Evolutionary conservation across 2,888 invertebrate genomes (phyloP).

Genomic region (Calephelis perditalis): DNA sequence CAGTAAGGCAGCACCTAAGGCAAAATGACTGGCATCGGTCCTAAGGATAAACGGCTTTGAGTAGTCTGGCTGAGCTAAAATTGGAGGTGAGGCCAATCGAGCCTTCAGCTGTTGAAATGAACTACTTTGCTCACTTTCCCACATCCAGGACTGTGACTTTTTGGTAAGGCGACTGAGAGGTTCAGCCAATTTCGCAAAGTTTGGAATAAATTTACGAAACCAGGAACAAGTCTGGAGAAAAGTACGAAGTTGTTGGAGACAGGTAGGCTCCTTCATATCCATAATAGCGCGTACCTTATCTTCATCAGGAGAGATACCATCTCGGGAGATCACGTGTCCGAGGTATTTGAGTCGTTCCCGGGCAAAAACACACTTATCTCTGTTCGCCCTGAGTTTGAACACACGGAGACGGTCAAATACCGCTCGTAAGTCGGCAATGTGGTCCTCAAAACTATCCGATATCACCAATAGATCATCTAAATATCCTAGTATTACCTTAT

Average conservation of each 20-base stretch:
- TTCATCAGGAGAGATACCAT: conserved; percentile 27
- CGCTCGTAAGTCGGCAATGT: conserved; percentile 21
- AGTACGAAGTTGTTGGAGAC: conserved; percentile 21
- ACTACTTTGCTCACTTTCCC: neutral
- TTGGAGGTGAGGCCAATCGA: conserved; percentile 29
- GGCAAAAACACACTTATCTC: conserved; percentile 27
- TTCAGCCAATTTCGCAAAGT: conserved; percentile 26
- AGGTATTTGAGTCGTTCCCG: conserved; percentile 28
- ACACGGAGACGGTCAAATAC: too few species aligned
- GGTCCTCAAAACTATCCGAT: conserved; percentile 29
- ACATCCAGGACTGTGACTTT: conserved; percentile 16
- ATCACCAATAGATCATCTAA: conserved; percentile 21
- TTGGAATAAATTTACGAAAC: conserved; percentile 31
- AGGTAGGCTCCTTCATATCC: conserved; percentile 18
- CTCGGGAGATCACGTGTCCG: conserved; percentile 29
- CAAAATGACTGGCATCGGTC: conserved; percentile 36
- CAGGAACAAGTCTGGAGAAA: conserved; percentile 31
- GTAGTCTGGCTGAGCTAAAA: conserved; percentile 33
- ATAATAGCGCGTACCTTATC: conserved; percentile 27
- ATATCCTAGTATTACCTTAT: too few species aligned
- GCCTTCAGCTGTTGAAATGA: too few species aligned
- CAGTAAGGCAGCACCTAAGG: conserved; percentile 33
- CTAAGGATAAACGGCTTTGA: conserved; percentile 34
- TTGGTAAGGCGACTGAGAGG: conserved; percentile 27
- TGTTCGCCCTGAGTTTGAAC: neutral